A percentile compares a stretch with the other conserved stretches of the same genome.
Evolutionary conservation across 1,140 invertebrate species (phyloP).

Genomic region (Drosophila melanica): DNA sequence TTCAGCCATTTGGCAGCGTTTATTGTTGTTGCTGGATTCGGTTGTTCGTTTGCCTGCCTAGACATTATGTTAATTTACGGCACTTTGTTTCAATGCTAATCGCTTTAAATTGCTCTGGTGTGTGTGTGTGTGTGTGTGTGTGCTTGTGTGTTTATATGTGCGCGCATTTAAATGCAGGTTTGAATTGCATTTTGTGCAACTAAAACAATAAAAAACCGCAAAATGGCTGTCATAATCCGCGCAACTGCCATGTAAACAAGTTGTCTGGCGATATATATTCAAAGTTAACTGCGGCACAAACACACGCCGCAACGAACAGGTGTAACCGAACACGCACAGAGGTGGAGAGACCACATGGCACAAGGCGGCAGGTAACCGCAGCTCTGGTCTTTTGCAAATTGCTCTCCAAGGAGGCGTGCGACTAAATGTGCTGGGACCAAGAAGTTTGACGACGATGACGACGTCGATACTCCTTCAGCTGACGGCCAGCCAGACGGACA

Average conservation of each 20-base stretch:
- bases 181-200: conserved; percentile 69
- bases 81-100: conserved; percentile 42
- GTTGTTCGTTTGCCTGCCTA: conserved; percentile 24
- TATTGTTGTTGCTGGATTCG: conserved; percentile 24
- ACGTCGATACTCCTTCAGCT: conserved; percentile 32
- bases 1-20: conserved; percentile 4
- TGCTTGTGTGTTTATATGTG: not conserved
- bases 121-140: conserved; percentile 5
- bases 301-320: conserved; percentile 42
- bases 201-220: conserved; percentile 49
- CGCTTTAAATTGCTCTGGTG: conserved; percentile 7
- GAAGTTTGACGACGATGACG: conserved; percentile 41
- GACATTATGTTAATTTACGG: conserved; percentile 77
- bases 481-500: not conserved
- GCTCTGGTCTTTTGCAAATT: conserved; percentile 51
- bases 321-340: conserved; percentile 24
- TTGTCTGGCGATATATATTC: conserved; percentile 44
- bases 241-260: conserved; percentile 44
- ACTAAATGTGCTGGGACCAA: conserved; percentile 38
- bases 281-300: conserved; percentile 42
- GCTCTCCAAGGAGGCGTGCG: conserved; percentile 56
- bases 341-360: not conserved
- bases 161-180: conserved; percentile 45
- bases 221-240: conserved; percentile 48
- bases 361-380: conserved; percentile 16